A percentile compares a stretch with the other conserved stretches of the same genome.
These are phyloP conservation scores for Arothron firmamentum DNA, from an alignment of 2,113 vertebrate species.

Conservation along the genomic window DNA sequence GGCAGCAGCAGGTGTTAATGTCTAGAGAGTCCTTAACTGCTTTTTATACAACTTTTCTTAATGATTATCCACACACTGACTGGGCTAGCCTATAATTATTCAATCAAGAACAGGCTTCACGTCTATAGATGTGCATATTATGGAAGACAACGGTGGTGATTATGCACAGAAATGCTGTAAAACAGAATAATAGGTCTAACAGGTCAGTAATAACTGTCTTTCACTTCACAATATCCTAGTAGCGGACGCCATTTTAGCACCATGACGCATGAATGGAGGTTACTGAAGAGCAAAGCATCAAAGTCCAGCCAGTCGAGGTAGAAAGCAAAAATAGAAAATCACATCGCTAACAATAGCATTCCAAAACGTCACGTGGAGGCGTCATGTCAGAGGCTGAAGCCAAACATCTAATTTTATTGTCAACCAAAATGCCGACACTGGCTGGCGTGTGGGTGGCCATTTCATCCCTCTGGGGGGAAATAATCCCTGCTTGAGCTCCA, in stretches of 20 bases:
- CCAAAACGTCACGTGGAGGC: constrained; percentile 10
- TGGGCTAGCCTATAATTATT: constrained; percentile 4
- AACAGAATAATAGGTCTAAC: too few relatives aligned
- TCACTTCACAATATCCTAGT: constrained; percentile 1
- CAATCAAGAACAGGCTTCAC: background rate
- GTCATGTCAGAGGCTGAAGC: constrained; percentile 12
- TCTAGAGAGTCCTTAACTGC: constrained; percentile 1
- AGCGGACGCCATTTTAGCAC: constrained; percentile 26
- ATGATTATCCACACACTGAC: background rate
- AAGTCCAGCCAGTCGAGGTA: constrained; percentile 13
- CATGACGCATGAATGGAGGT: constrained; percentile 28
- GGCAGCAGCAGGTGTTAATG: constrained; percentile 1
- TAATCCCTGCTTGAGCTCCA: constrained; percentile 55
- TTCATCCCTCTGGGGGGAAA: constrained; percentile 44
- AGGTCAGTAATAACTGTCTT: background rate
- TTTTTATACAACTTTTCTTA: constrained; percentile 4
- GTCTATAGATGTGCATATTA: background rate
- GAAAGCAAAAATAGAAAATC: constrained; percentile 6
- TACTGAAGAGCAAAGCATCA: constrained; percentile 47
- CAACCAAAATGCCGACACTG: constrained; percentile 19
- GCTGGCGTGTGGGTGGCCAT: constrained; percentile 60
- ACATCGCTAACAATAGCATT: constrained; percentile 4
- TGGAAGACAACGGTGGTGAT: too few relatives aligned
- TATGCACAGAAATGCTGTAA: too few relatives aligned
- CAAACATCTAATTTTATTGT: constrained; percentile 39